Evolutionary conservation across 2,113 vertebrate genomes (phyloP).

Genomic region (Oreochromis aureus): DNA sequence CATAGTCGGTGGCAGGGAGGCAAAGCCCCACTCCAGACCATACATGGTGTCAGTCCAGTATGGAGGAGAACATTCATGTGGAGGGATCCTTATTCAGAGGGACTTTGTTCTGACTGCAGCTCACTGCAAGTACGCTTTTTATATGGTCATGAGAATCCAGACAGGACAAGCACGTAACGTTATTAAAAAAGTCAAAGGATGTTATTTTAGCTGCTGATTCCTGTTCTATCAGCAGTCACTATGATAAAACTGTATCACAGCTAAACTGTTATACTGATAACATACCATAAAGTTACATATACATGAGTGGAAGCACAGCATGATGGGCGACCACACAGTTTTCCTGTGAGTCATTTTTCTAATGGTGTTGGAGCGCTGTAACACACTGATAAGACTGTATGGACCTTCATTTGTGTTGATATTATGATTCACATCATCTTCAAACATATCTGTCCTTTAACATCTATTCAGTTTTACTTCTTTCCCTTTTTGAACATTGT

Average conservation of each 20-base stretch:
- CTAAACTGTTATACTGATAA: background rate
- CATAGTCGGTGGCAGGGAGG: conserved; percentile 72
- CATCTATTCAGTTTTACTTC: background rate
- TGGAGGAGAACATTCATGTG: background rate
- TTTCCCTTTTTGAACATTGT: background rate
- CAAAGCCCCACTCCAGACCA: conserved; percentile 73
- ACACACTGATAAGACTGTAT: background rate
- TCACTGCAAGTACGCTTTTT: background rate
- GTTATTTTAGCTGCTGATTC: background rate
- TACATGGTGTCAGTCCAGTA: conserved; percentile 76
- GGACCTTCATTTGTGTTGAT: background rate
- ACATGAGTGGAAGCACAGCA: background rate
- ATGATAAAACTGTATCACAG: background rate
- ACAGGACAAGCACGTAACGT: background rate
- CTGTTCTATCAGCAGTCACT: background rate
- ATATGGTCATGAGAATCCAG: background rate
- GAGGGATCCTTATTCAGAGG: conserved; percentile 58
- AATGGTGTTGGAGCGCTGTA: background rate
- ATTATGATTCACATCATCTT: background rate
- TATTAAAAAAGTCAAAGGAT: background rate
- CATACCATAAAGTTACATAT: background rate
- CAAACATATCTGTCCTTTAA: background rate
- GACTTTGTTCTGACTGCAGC: conserved; percentile 61
- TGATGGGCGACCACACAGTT: no score
- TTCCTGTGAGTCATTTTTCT: background rate